A percentile compares a stretch with the other conserved stretches of the same genome.
Evolutionary conservation across 2,888 invertebrate species (phyloP).

Genomic region (Drosophila engyochracea): DNA sequence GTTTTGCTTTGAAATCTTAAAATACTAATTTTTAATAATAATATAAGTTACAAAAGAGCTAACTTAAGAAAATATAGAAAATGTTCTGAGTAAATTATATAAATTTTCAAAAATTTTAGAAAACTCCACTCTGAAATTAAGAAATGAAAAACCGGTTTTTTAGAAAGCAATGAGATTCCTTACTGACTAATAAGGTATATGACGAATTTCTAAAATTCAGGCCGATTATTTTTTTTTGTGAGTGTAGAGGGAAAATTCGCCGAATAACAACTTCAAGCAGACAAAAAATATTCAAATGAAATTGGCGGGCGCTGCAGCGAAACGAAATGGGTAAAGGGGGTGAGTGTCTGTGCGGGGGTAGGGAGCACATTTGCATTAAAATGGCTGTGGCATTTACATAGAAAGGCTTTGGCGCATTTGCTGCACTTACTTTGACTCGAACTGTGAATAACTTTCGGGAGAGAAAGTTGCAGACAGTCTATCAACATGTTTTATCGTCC

Average conservation of each 20-base stretch:
- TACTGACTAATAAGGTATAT: no score
- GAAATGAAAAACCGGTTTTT: not conserved
- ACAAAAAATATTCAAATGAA: conserved; percentile 61
- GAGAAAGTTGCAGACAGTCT: conserved; percentile 6
- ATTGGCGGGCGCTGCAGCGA: conserved; percentile 6
- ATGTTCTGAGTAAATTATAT: not conserved
- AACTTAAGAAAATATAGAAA: not conserved
- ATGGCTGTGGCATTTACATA: conserved; percentile 70
- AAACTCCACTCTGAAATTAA: not conserved
- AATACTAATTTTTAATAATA: no score
- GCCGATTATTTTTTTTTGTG: not conserved
- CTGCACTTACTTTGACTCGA: conserved; percentile 40
- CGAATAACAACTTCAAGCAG: conserved; percentile 34
- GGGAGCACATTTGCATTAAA: conserved; percentile 70
- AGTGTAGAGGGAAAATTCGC: not conserved
- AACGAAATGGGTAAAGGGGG: no score
- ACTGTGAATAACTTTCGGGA: conserved; percentile 32
- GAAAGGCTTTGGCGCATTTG: conserved; percentile 54
- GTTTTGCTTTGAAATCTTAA: no score
- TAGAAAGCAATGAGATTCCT: no score
- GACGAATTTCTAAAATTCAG: no score
- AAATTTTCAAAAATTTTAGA: not conserved
- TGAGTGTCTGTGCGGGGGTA: not conserved
- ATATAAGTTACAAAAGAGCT: not conserved
- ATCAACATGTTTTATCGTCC: conserved; percentile 17